Conservation (phyloP, 2,797 vertebrate species). For the Anableps anableps region DNA sequence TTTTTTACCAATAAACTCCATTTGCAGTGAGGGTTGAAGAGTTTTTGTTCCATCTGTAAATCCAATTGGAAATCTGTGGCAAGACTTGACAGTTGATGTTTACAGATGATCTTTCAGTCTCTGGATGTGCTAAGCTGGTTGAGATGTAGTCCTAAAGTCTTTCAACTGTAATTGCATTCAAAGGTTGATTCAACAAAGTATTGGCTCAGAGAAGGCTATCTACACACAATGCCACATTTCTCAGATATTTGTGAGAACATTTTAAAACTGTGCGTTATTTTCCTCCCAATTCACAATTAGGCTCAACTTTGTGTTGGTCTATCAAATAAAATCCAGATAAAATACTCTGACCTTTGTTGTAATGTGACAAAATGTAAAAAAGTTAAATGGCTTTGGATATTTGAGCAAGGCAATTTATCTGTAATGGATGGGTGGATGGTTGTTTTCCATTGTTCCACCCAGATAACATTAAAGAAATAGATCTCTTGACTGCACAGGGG, state of each 20-base stretch:
- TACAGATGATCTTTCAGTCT: background rate
- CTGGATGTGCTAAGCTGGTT: background rate
- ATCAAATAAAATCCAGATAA: background rate
- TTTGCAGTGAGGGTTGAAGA: background rate
- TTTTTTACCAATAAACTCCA: background rate
- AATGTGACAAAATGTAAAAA: background rate
- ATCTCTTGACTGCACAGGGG: slow-evolving; percentile 42
- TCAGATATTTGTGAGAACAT: background rate
- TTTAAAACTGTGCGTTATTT: background rate
- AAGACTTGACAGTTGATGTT: background rate
- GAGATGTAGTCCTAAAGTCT: background rate
- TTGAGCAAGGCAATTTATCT: background rate
- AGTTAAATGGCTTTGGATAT: background rate
- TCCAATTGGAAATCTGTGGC: background rate
- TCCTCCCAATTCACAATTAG: background rate
- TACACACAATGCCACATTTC: background rate
- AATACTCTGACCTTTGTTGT: background rate
- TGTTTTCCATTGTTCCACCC: background rate
- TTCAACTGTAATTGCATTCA: background rate
- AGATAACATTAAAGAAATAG: background rate
- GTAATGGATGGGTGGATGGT: background rate
- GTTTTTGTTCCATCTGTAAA: background rate
- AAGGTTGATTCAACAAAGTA: background rate
- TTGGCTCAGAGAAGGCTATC: background rate
- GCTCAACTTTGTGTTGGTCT: background rate